A percentile compares a stretch with the other conserved stretches of the same genome.
Evolutionary conservation across 1,140 invertebrate species (phyloP).

Genomic region (Parasteatoda tepidariorum): DNA sequence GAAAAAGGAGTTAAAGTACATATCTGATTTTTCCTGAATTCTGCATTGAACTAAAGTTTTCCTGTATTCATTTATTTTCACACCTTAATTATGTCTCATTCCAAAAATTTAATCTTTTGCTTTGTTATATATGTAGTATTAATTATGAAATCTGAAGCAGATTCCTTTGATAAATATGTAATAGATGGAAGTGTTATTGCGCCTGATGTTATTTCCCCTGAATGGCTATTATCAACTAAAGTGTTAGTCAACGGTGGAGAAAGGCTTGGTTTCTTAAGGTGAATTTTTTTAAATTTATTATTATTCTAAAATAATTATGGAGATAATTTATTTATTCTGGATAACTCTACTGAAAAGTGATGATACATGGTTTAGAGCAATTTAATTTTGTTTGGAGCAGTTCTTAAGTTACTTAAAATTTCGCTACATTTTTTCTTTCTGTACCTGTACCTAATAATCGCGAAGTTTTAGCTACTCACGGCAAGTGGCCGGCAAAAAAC

Average conservation of each 20-base stretch:
- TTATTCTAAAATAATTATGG: conserved; percentile 21
- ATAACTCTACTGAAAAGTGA: not conserved
- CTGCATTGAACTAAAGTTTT: too few relatives aligned
- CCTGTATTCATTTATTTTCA: too few relatives aligned
- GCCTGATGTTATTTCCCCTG: conserved; percentile 72
- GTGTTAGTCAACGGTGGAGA: conserved; percentile 89
- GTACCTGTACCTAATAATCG: not conserved
- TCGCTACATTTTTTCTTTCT: not conserved
- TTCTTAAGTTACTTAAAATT: not conserved
- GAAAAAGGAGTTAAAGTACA: too few relatives aligned
- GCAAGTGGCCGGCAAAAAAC: too few relatives aligned
- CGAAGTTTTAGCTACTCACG: too few relatives aligned
- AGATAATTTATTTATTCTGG: not conserved
- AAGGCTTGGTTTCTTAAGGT: conserved; percentile 85
- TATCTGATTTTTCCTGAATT: too few relatives aligned
- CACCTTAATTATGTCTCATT: too few relatives aligned
- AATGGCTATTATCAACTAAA: conserved; percentile 84
- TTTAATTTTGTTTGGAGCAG: too few relatives aligned
- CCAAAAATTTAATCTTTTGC: not conserved
- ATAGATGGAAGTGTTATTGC: conserved; percentile 87
- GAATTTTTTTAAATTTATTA: conserved; percentile 55
- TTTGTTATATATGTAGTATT: not conserved
- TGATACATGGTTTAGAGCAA: too few relatives aligned
- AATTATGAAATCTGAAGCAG: not conserved
- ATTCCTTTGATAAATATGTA: conserved; percentile 67